These are phyloP conservation scores for Cirrhinus molitorella DNA, from an alignment of 2,797 vertebrate genomes.

Conservation along the genomic window DNA sequence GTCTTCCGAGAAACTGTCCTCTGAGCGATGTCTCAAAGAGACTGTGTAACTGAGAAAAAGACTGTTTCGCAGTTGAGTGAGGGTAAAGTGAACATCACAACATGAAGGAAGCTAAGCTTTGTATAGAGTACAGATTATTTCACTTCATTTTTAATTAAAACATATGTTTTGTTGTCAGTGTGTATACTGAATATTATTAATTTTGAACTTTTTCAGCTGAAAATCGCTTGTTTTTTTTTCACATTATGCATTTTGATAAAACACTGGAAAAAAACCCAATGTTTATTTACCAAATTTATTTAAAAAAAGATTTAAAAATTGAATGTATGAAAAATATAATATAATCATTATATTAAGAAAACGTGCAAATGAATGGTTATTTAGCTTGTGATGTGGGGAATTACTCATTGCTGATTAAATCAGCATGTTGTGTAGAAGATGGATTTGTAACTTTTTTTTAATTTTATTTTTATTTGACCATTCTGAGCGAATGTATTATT, in stretches of 20 bases:
- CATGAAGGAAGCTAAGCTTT: slow-evolving; percentile 2
- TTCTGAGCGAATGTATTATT: background rate
- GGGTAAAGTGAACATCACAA: background rate
- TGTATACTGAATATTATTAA: background rate
- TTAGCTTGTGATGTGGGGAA: slow-evolving; percentile 11
- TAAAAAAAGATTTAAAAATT: slow-evolving; percentile 2
- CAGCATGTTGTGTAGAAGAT: background rate
- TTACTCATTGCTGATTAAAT: background rate
- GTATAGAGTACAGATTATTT: background rate
- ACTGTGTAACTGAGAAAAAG: background rate
- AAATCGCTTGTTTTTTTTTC: background rate
- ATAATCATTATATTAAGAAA: slow-evolving; percentile 3
- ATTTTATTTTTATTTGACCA: background rate
- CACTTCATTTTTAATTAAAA: background rate
- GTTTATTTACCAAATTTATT: slow-evolving; percentile 15
- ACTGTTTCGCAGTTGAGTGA: background rate
- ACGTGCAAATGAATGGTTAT: slow-evolving; percentile 7
- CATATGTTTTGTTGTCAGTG: background rate
- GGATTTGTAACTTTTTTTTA: background rate
- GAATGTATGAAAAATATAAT: slow-evolving; percentile 5
- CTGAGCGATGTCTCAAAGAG: slow-evolving; percentile 63
- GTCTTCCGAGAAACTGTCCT: slow-evolving; percentile 84
- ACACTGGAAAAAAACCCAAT: slow-evolving; percentile 6
- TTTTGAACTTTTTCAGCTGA: background rate
- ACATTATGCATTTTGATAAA: slow-evolving; percentile 5